Conservation (phyloP, 2,113 vertebrate genomes). For the human region DNA sequence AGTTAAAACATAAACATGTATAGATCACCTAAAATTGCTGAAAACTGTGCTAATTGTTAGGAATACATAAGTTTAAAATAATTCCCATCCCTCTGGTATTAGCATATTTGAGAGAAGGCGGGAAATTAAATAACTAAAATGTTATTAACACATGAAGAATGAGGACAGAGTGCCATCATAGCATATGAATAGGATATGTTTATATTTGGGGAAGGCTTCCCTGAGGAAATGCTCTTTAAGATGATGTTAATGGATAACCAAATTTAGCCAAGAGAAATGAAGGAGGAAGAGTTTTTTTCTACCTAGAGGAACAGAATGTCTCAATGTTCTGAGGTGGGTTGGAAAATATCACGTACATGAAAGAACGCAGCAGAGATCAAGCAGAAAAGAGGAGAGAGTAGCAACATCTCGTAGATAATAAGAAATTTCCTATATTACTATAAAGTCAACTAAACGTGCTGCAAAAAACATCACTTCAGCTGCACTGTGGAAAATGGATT, state of each 20-base stretch:
- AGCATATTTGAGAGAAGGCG: not conserved
- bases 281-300: not conserved
- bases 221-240: not conserved
- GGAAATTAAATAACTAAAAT: not conserved
- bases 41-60: not conserved
- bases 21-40: not conserved
- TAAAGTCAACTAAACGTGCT: not conserved
- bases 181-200: not conserved
- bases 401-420: not conserved
- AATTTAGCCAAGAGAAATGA: not conserved
- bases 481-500: not conserved
- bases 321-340: not conserved
- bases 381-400: not conserved
- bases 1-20: not conserved
- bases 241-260: not conserved
- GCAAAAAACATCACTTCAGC: not conserved
- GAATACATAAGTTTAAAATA: not conserved
- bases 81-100: not conserved
- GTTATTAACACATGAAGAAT: not conserved
- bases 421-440: not conserved
- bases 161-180: not conserved
- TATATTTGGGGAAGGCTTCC: not conserved
- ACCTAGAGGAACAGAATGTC: not conserved
- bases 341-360: not conserved
- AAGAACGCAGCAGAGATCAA: not conserved